Base-by-base conservation (phyloP, 2,797 vertebrate genomes). In the Cuculus canorus region DNA sequence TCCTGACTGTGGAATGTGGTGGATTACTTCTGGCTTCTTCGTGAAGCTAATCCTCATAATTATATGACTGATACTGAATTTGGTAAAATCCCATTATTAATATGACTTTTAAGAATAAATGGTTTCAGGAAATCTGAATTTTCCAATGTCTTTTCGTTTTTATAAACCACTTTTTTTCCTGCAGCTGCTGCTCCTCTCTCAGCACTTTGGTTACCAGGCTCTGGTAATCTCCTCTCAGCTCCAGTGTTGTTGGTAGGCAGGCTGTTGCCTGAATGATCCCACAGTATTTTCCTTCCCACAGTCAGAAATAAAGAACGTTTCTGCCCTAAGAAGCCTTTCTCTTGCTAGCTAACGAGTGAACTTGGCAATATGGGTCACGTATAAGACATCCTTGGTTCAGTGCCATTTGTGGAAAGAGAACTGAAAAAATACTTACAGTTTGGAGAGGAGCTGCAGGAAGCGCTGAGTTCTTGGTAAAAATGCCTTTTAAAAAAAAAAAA, bases 281-380 rank as follows among this genome's bases (percentile, higher is more conserved):
- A 88, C 32, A 4, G 72, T 82, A 76, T 94, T 95, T 96, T 86
- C 37, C 86, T 90, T 96, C 92, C 77, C 35, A 66, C 88, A 95
- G 91, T 77, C 59, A 94, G 63, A 79, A 91, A 76, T 78, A 56
- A 79, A 82, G 73, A 90, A 30, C 39, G 3, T 25, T 70, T 48
- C 92, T 88, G 50, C 64, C 82, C 47, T 86, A 79, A 79, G 61
- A 79, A 92, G 85, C 80, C 77, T 90, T 95, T 90, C 39, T 92
- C 92, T 82, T 60, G 52, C 80, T 88, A 30, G 80, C 86, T 92
- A 68, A 84, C 0, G 0, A 92, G 48, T 23, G 78, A 91, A 68
- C 66, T 70, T 16, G 0, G 60, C 54, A 73, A 7, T 85, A 17
- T 28, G 76, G 93, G 66, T 94, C 87, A 75, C 60, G 77, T 94